Evolutionary conservation across 2,113 vertebrate genomes (phyloP).

Genomic region (Tychaedon coryphoeus): DNA sequence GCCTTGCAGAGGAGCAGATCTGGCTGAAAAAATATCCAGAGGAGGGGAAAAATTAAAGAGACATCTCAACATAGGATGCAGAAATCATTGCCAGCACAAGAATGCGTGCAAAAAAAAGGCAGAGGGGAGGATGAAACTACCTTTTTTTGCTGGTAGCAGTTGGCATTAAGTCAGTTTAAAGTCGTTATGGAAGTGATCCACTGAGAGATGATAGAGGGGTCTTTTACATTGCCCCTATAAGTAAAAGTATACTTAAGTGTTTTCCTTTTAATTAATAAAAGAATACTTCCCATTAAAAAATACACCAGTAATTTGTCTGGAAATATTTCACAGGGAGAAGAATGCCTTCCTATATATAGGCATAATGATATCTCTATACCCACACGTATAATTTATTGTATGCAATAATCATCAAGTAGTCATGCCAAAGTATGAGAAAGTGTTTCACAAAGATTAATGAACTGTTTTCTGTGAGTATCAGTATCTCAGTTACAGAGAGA

Average conservation of each 20-base stretch:
- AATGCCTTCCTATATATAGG: not conserved
- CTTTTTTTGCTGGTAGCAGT: not conserved
- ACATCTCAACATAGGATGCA: fast-evolving
- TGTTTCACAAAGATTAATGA: not conserved
- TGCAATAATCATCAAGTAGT: not conserved
- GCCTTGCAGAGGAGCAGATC: not conserved
- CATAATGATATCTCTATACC: not conserved
- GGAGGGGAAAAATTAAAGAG: not conserved
- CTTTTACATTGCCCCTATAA: not conserved
- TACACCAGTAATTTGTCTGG: not conserved
- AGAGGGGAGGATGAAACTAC: not conserved
- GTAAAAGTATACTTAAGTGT: not conserved
- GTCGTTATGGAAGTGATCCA: not conserved
- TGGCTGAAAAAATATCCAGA: not conserved
- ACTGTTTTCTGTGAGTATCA: not conserved
- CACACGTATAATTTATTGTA: not conserved
- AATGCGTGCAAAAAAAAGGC: fast-evolving
- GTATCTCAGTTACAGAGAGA: not conserved
- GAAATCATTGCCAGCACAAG: not conserved
- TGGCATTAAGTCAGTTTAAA: not conserved
- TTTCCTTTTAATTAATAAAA: not conserved
- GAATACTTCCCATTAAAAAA: not conserved
- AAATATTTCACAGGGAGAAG: not conserved
- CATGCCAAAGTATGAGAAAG: not conserved
- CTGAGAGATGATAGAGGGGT: fast-evolving